Percentiles rank a stretch among this genome's conserved stretches.
Conservation (phyloP, 1,140 invertebrate species). For the Lasioglossum albipes region DNA sequence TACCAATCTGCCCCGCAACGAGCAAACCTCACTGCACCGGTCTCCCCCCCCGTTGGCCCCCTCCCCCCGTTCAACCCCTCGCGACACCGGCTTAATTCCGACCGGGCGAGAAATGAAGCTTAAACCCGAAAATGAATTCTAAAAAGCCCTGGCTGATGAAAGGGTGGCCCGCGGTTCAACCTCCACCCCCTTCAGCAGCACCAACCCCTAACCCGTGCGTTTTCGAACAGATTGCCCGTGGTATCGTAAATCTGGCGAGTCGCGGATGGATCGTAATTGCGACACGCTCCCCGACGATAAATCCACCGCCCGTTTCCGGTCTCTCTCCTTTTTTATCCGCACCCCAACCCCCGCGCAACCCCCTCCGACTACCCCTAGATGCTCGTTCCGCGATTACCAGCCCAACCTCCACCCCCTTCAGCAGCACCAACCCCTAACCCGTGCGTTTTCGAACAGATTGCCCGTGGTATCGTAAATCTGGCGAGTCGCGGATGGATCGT, state of each 20-base stretch:
- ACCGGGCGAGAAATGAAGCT: slow-evolving; percentile 64
- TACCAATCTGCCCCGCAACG: slow-evolving; percentile 59
- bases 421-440: not conserved
- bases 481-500: slow-evolving; percentile 33
- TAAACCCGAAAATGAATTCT: slow-evolving; percentile 77
- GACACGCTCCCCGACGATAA: slow-evolving; percentile 54
- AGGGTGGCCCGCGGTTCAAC: slow-evolving; percentile 31
- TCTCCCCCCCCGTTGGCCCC: not conserved
- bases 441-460: not conserved
- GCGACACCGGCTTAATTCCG: slow-evolving; percentile 62
- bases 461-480: slow-evolving; percentile 36
- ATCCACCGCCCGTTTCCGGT: not conserved
- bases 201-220: not conserved
- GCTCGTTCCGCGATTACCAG: too few species aligned
- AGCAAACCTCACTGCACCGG: slow-evolving; percentile 22
- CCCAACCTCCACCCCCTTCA: not conserved
- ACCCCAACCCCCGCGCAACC: too few species aligned
- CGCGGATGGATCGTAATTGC: slow-evolving; percentile 44
- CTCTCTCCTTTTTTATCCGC: slow-evolving; percentile 8
- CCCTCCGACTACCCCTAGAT: not conserved
- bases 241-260: slow-evolving; percentile 37
- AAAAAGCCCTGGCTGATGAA: slow-evolving; percentile 71
- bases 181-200: not conserved
- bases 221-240: slow-evolving; percentile 1
- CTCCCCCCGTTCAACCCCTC: slow-evolving; percentile 18